phyloP scores from a whole-genome alignment of 2,888 invertebrate species.

The Pollenia labialis region DNA sequence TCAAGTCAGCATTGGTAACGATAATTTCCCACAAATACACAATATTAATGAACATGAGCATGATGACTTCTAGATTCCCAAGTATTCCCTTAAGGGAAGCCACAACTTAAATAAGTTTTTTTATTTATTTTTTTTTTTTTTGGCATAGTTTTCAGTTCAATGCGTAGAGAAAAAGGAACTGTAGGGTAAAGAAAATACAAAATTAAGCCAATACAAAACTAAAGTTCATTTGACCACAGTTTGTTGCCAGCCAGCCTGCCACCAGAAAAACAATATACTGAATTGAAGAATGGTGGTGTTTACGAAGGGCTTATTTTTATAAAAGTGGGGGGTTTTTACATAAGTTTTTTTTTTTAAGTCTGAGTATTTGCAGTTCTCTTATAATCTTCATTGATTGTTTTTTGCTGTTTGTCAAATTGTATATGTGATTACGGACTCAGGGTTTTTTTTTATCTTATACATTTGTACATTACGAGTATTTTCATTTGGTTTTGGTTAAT shows the following conservation, averaged over 20 bases:
- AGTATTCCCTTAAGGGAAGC: slow-evolving; percentile 1
- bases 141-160: neutral
- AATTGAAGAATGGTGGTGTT: neutral
- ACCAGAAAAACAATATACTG: neutral
- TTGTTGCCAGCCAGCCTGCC: slow-evolving; percentile 14
- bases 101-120: neutral
- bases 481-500: slow-evolving; percentile 73
- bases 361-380: slow-evolving; percentile 15
- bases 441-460: slow-evolving; percentile 7
- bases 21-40: slow-evolving; percentile 9
- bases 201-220: neutral
- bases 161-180: neutral
- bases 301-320: slow-evolving; percentile 27
- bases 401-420: neutral
- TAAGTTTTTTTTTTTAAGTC: neutral
- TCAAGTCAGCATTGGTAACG: neutral
- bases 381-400: slow-evolving; percentile 68
- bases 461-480: slow-evolving; percentile 15
- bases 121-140: neutral
- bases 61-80: neutral
- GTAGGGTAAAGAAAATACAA: neutral
- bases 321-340: slow-evolving; percentile 14
- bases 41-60: neutral
- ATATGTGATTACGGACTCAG: neutral
- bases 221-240: neutral